These are phyloP conservation scores for Drosophila erecta DNA, from an alignment of 1,140 invertebrate species.

Conservation along the genomic window DNA sequence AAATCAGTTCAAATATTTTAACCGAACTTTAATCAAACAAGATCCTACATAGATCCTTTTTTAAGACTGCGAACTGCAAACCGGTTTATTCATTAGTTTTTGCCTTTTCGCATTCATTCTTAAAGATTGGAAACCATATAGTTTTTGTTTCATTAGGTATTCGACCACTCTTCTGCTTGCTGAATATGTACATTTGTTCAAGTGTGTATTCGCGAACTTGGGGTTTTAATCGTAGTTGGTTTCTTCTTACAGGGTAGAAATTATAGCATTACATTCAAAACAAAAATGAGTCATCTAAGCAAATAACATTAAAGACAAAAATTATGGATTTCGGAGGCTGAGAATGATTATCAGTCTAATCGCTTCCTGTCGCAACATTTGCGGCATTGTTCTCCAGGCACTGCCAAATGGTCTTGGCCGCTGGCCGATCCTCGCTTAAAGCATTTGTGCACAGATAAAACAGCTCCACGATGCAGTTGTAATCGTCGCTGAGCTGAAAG, in stretches of 20 bases:
- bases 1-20: no score
- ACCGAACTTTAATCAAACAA: no score
- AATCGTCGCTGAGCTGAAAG: constrained; percentile 86
- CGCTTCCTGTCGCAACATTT: constrained; percentile 24
- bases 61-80: neutral
- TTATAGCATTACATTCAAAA: constrained; percentile 3
- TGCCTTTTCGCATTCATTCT: neutral
- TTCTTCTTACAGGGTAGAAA: neutral
- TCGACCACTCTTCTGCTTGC: neutral
- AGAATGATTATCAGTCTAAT: constrained; percentile 19
- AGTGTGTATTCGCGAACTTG: no score
- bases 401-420: constrained; percentile 85
- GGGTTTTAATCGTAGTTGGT: no score
- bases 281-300: neutral
- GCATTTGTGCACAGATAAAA: constrained; percentile 90
- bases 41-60: no score
- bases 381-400: constrained; percentile 65
- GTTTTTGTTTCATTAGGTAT: neutral
- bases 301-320: constrained; percentile 4
- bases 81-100: no score
- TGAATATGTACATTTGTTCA: constrained; percentile 17
- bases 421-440: constrained; percentile 87
- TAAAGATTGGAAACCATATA: neutral
- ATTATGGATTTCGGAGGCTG: neutral
- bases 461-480: constrained; percentile 88